Percentiles rank a stretch among this genome's conserved stretches.
These are phyloP conservation scores for Alosa alosa DNA, from an alignment of 2,113 vertebrate species.

Conservation along the genomic window DNA sequence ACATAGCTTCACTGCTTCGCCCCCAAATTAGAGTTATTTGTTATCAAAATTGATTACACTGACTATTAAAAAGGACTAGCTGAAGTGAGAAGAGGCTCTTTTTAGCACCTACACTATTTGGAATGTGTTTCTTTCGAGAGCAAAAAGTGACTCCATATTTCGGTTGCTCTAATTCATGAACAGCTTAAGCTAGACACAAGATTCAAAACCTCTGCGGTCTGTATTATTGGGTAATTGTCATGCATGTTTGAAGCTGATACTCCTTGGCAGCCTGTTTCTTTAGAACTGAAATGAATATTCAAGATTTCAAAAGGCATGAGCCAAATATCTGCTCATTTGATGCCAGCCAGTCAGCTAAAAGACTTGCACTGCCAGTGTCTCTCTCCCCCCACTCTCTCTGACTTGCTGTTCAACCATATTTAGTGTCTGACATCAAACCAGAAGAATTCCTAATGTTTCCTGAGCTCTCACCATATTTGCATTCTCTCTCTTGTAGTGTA, in stretches of 20 bases:
- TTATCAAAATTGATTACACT: no score
- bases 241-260: not conserved
- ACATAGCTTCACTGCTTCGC: no score
- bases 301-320: not conserved
- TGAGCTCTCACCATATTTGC: not conserved
- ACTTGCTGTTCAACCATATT: not conserved
- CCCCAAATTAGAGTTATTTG: no score
- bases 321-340: not conserved
- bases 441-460: not conserved
- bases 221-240: not conserved
- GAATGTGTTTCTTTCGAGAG: no score
- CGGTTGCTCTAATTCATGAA: no score
- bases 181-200: no score
- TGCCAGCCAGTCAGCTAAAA: not conserved
- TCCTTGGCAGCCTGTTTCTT: not conserved
- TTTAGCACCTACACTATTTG: no score
- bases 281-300: not conserved
- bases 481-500: constrained; percentile 79
- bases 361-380: not conserved
- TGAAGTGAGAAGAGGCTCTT: no score
- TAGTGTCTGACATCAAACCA: not conserved
- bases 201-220: not conserved
- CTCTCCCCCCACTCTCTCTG: not conserved
- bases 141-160: no score
- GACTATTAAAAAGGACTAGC: no score